These are phyloP conservation scores for Fistularia tabacaria DNA, from an alignment of 2,797 vertebrate genomes.

Conservation along the genomic window DNA sequence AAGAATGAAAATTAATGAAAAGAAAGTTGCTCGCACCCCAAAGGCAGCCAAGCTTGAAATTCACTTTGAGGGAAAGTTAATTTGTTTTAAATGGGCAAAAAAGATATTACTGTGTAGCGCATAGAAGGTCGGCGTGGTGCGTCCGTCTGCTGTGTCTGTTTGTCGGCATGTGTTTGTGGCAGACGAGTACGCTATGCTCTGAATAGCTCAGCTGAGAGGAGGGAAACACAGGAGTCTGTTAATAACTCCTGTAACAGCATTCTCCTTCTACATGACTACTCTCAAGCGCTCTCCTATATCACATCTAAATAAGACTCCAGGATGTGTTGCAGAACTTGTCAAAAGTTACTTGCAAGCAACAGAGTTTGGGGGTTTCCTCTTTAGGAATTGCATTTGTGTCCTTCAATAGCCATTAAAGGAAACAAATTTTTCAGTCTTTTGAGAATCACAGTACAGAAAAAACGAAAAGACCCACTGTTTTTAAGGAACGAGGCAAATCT, in stretches of 20 bases:
- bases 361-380: slow-evolving; percentile 47
- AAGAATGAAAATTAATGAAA: slow-evolving; percentile 96
- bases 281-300: slow-evolving; percentile 54
- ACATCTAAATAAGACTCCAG: slow-evolving; percentile 58
- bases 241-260: slow-evolving; percentile 73
- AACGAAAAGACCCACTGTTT: no score
- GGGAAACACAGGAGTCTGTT: slow-evolving; percentile 73
- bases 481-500: background rate
- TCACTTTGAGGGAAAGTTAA: slow-evolving; percentile 97
- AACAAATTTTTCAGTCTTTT: no score
- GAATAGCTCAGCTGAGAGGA: slow-evolving; percentile 74
- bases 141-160: slow-evolving; percentile 70
- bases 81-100: slow-evolving; percentile 97
- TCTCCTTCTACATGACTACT: slow-evolving; percentile 74
- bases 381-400: slow-evolving; percentile 10
- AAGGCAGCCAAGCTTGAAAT: slow-evolving; percentile 95
- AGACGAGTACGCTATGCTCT: slow-evolving; percentile 74
- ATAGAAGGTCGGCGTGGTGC: slow-evolving; percentile 51
- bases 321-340: slow-evolving; percentile 61
- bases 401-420: background rate
- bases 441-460: no score
- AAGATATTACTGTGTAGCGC: slow-evolving; percentile 88
- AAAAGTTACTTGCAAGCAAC: slow-evolving; percentile 54
- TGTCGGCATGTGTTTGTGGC: slow-evolving; percentile 67
- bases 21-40: slow-evolving; percentile 88